Evolutionary conservation across 2,113 vertebrate genomes (phyloP), one percentile per base, ranked within the genome.

Genomic region (Vanacampus margaritifer): DNA sequence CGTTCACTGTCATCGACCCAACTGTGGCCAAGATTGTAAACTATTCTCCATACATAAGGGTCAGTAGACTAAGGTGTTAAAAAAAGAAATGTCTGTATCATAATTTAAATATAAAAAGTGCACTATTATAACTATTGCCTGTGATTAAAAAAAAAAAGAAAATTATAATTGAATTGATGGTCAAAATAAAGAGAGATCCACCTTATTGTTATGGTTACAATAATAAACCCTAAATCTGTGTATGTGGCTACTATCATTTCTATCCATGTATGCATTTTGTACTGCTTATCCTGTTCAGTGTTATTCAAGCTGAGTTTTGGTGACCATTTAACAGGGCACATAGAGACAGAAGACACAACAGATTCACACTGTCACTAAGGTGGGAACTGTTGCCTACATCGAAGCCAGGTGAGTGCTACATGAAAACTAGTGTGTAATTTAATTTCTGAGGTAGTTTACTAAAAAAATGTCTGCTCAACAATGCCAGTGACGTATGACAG

Each of bases 41-140:
- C 87, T 89, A 87, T 87, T 87, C 86, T 89, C 79, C 82, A 88
- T 89, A 82, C 85, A 85, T 89, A 86, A 85, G 81, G 86, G 88
- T 90, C 87, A 89, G 87, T 86, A 90, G 83, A 91, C 84, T 84
- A 90, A 89, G 87, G 87, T 91, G 89, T 90, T 89, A 75, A 75
- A 86, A 88, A 88, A 84, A 78, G 80, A 90, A 89, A 89, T 87
- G 89, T 91, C 90, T 91, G 89, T 91, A 91, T 88, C 82, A 89
- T 91, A 89, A 89, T 90, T 91, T 91, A 91, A 91, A 89, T 89
- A 91, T 91, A 86, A 90, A 91, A 90, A 91, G 89, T 91, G 90
- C 90, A 91, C 89, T 91, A 91, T 90, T 90, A 91, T 89, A 89
- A 90, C 89, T 91, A 90, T 91, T 91, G 90, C 89, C 89, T 91